phyloP scores from a whole-genome alignment of 2,888 invertebrate genomes.

The Idaea straminata region DNA sequence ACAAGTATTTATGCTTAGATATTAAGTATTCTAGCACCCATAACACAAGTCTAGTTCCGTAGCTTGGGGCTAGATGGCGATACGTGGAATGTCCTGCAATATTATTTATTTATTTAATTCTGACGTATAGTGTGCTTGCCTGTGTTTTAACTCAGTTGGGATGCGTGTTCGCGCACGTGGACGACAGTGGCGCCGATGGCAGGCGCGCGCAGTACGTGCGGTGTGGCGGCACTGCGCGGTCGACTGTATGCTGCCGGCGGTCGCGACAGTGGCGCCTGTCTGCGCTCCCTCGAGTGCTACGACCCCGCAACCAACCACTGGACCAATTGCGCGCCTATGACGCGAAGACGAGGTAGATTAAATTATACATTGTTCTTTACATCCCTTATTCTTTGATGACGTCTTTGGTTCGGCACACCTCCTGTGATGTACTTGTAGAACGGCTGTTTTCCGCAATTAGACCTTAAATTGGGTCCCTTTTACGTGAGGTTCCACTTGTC shows the following conservation, averaged over 20 bases:
- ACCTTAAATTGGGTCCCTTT: too few relatives aligned
- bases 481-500: too few relatives aligned
- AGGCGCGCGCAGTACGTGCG: conserved; percentile 93
- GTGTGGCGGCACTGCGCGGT: conserved; percentile 91
- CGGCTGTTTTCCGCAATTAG: too few relatives aligned
- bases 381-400: too few relatives aligned
- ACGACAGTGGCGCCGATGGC: conserved; percentile 94
- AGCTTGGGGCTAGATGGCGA: too few relatives aligned
- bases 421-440: too few relatives aligned
- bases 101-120: neutral
- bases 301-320: conserved; percentile 87
- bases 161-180: conserved; percentile 93
- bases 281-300: conserved; percentile 93
- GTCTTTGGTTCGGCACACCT: too few relatives aligned
- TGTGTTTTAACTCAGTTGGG: conserved; percentile 82
- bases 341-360: conserved; percentile 84
- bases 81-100: too few relatives aligned
- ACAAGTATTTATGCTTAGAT: too few relatives aligned
- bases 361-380: too few relatives aligned
- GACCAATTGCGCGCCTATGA: conserved; percentile 93
- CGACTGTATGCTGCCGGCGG: conserved; percentile 96
- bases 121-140: neutral
- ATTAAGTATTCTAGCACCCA: too few relatives aligned
- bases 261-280: conserved; percentile 93
- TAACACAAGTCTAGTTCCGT: too few relatives aligned